Evolutionary conservation across 2,797 vertebrate species (phyloP), one percentile per base, ranked within the genome.

Genomic region (Anabas testudineus): DNA sequence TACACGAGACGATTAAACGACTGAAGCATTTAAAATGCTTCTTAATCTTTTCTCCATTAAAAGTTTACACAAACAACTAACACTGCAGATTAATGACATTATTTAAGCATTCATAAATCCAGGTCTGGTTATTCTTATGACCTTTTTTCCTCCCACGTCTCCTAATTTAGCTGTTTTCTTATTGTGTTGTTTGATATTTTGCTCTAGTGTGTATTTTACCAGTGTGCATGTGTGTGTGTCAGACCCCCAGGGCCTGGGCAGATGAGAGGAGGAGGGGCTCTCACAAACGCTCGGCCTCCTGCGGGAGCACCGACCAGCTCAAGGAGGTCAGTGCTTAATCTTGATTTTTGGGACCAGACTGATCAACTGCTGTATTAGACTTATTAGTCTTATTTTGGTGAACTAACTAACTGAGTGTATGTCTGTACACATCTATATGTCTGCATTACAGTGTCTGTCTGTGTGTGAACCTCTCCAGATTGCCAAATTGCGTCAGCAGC

Each of bases 181-280:
- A 3, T 64, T 18, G 9, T 45, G n/a, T 5, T 6, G 21, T 54
- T 43, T 70, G 16, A 42, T 19, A 42, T 71, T 53, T 52, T 19
- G 30, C 22, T 71, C 51, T 74, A 57, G 72, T 49, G 67, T 58
- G 42, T 41, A 45, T 67, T 13, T 37, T 34, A 10, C 32, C 32
- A 34, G 36, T 62, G 37, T 55, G 39, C 65, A 39, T 72, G 52
- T 77, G 53, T 90, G 52, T 78, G 51, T 72, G 83, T 74, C 86
- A 99, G 98, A 99, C 98, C 80, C 98, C 98, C 93, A 97, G 96
- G 92, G 97, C 96, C 90, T 99, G 98, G 98, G 96, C 96, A 89
- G 97, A 99, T 95, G 97, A 99, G 89, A 97, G 97, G 94, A 98
- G 98, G 93, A 96, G 96, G 93, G 96, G 94, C 64, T 99, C 98